These are phyloP conservation scores for Notodonta ziczac DNA, from an alignment of 2,888 invertebrate species.

Conservation along the genomic window DNA sequence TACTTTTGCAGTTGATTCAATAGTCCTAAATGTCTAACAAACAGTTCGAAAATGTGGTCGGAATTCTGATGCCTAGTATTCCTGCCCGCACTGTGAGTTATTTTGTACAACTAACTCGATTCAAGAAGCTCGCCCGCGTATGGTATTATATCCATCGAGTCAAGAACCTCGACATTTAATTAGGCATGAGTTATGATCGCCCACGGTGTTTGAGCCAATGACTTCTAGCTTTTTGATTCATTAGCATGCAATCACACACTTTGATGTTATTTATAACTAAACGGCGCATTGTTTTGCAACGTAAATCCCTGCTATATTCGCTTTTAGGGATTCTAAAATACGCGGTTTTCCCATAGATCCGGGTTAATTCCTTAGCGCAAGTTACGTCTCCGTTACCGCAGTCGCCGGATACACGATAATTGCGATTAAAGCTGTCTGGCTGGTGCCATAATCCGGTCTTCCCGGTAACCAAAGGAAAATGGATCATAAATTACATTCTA, in stretches of 20 bases:
- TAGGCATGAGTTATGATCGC: conserved; percentile 76
- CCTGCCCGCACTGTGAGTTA: conserved; percentile 37
- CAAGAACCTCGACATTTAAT: conserved; percentile 78
- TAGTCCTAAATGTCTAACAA: too few relatives aligned
- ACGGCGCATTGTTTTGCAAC: conserved; percentile 32
- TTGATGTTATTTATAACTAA: conserved; percentile 27
- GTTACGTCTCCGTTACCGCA: conserved; percentile 29
- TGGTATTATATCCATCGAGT: conserved; percentile 54
- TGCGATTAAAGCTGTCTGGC: conserved; percentile 43
- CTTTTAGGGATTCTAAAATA: background rate
- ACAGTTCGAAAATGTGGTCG: too few relatives aligned
- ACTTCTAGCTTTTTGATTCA: conserved; percentile 73
- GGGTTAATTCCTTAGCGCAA: too few relatives aligned
- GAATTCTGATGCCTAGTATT: too few relatives aligned
- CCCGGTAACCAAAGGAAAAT: conserved; percentile 16
- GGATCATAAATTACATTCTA: conserved; percentile 45
- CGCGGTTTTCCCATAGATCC: too few relatives aligned
- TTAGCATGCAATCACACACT: conserved; percentile 61
- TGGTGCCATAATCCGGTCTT: conserved; percentile 19
- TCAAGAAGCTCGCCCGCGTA: conserved; percentile 41
- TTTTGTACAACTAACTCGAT: conserved; percentile 42
- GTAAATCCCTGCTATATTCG: conserved; percentile 24
- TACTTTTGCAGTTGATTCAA: too few relatives aligned
- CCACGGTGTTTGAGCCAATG: conserved; percentile 68
- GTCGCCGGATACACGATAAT: conserved; percentile 60